Evolutionary conservation across 2,113 vertebrate genomes (phyloP), one percentile per base, ranked within the genome.

Genomic region (Scartelaos histophorus): DNA sequence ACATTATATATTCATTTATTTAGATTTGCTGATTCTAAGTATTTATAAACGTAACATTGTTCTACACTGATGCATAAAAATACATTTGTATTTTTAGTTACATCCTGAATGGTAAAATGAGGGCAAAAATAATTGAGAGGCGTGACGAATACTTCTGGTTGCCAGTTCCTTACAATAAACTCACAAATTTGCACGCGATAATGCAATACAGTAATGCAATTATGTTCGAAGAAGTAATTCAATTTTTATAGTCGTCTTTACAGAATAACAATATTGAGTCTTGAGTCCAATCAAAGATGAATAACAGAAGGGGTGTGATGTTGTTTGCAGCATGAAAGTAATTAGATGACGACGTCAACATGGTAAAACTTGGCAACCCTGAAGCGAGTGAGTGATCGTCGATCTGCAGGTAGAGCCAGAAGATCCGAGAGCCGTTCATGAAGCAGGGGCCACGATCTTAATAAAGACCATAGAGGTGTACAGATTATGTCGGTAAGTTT

Each of bases 401-500:
- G 19, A 54, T 54, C 1, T 9, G 9, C 47, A 19, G 47, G n/a
- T 19, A 9, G 51, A 53, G 10, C 51, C 7, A 15, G 67, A 57
- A 46, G 2, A 15, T 49, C 34, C 53, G 22, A 66, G n/a, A 64
- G 29, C 13, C 13, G 67, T 34, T 62, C 45, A 11, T 17, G 54
- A 15, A 64, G 13, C 64, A 35, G 16, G 29, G 69, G 38, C 10
- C 11, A 68, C 49, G 19, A 13, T 35, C 24, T 53, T 58, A 25
- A 45, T 57, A 68, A 21, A 7, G 10, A 43, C 3, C 5, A 6
- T 34, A 21, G 45, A 38, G 16, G 22, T 11, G 25, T 11, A 38
- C 16, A 34, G 3, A 80, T 73, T 24, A 89, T 90, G 88, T 90
- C 86, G 80, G 91, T 92, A 71, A 89, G 91, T 82, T 60, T 5